Evolutionary conservation across 2,888 invertebrate genomes (phyloP), one percentile per base, ranked within the genome.

Genomic region (Drosophila kanekoi): DNA sequence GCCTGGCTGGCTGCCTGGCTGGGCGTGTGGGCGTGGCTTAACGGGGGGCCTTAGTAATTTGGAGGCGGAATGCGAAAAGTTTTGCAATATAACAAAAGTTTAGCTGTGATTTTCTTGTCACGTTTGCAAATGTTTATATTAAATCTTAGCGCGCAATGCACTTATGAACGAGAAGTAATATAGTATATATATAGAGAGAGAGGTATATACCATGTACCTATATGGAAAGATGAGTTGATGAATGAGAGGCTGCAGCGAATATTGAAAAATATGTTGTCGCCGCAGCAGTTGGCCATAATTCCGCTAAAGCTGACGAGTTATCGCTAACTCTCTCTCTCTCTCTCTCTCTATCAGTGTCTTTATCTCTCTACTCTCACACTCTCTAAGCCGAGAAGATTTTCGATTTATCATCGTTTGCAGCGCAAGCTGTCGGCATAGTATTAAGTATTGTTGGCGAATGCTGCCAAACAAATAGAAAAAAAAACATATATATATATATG

Each of bases 401-500:
- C 87, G 81, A 85, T 85, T 84, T 85, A 89, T 85, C 82, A 87
- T 81, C 81, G 85, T 81, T 89, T 81, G 87, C 64, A 78, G 81
- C 60, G 56, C 87, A 72, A 77, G 85, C 78, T 86, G 88, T 79
- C 83, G 83, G 66, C 83, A 73, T 58, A 81, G 87, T 65, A 87
- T 79, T 84, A 87, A 87, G 83, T 74, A 76, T 76, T 78, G 69
- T 76, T 64, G 74, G 59, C 60, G 56, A 70, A 69, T 70, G 43
- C 76, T 41, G 52, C 58, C 58, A 40, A 70, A 75, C 64, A 73
- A 69, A 58, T 28, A 32, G 37, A 54, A 49, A 18, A 56, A 38
- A 58, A 23, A 40, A 33, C 40, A n/a, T n/a, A n/a, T n/a, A n/a
- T 10, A 37, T 9, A 3, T 5, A 13, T 13, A 43, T 6, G 11